Evolutionary conservation across 2,888 invertebrate species (phyloP).

Genomic region (Epistrophe eligans): DNA sequence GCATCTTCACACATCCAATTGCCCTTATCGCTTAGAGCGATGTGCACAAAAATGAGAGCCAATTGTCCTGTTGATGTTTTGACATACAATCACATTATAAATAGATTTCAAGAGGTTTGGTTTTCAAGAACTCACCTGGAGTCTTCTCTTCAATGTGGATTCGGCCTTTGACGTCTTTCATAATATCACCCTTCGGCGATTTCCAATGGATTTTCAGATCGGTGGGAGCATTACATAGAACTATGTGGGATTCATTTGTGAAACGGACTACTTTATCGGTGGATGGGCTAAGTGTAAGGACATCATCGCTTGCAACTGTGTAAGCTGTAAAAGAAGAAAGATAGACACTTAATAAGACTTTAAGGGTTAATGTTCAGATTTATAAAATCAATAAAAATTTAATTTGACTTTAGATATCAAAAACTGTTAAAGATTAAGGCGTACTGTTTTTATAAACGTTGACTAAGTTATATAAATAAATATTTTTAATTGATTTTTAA

Average conservation of each 20-base stretch:
- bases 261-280: constrained; percentile 83
- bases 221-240: constrained; percentile 81
- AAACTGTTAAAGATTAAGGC: too few species aligned
- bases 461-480: too few species aligned
- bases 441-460: too few species aligned
- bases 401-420: too few species aligned
- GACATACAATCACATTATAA: not conserved
- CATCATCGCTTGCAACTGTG: constrained; percentile 80
- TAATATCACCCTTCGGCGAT: constrained; percentile 82
- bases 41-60: constrained; percentile 84
- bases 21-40: constrained; percentile 84
- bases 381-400: not conserved
- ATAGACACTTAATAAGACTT: not conserved
- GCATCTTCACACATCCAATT: constrained; percentile 84
- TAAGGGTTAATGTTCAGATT: not conserved
- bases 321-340: constrained; percentile 77
- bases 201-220: constrained; percentile 82
- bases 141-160: constrained; percentile 83
- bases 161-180: constrained; percentile 83
- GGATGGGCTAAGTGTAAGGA: constrained; percentile 81
- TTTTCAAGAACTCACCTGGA: constrained; percentile 78
- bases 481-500: too few species aligned
- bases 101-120: not conserved
- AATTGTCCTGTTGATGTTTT: constrained; percentile 80
- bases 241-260: constrained; percentile 84